Conservation (phyloP, 2,797 vertebrate genomes). For the Toxotes lorentzi region DNA sequence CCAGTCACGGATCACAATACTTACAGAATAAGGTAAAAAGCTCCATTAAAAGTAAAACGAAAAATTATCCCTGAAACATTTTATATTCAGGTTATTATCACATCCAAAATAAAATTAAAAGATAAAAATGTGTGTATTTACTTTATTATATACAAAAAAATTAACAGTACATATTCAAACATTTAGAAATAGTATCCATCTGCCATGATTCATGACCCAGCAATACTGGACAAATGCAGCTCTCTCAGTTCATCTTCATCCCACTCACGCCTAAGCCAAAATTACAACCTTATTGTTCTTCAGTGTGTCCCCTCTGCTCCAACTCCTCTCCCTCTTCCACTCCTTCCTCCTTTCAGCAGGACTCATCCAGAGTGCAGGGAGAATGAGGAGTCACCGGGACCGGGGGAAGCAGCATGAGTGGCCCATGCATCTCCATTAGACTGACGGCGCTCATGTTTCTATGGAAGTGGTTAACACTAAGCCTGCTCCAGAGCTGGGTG, state of each 20-base stretch:
- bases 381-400: slow-evolving; percentile 95
- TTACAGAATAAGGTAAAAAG: slow-evolving; percentile 74
- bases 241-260: slow-evolving; percentile 12
- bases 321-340: slow-evolving; percentile 16
- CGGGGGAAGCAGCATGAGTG: slow-evolving; percentile 98
- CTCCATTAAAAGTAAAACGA: background rate
- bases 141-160: background rate
- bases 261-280: slow-evolving; percentile 9
- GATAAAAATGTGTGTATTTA: background rate
- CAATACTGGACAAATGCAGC: background rate
- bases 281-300: slow-evolving; percentile 13
- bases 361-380: slow-evolving; percentile 79
- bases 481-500: slow-evolving; percentile 91
- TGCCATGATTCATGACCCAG: background rate
- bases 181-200: slow-evolving; percentile 5
- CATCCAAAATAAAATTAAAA: background rate
- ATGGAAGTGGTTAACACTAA: slow-evolving; percentile 96
- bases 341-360: slow-evolving; percentile 41
- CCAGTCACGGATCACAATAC: slow-evolving; percentile 52
- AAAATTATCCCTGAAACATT: background rate
- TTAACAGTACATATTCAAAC: background rate
- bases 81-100: too few species aligned
- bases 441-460: slow-evolving; percentile 97
- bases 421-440: slow-evolving; percentile 95
- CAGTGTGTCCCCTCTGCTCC: slow-evolving; percentile 13